phyloP scores from a whole-genome alignment of 2,797 vertebrate genomes.

The Phalloptychus januarius region DNA sequence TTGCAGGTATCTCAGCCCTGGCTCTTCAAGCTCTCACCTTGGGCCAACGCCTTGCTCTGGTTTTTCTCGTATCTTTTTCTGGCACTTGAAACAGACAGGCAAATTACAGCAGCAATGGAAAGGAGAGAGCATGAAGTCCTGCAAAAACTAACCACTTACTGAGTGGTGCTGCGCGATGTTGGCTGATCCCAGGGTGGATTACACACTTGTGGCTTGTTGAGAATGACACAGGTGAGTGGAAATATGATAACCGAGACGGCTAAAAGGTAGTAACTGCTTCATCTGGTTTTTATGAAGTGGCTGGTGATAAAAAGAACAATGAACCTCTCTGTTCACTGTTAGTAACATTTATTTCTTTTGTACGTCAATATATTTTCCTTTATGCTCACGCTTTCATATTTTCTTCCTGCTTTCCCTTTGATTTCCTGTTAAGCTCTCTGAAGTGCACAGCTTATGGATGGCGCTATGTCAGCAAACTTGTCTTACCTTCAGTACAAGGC shows the following conservation, averaged over 20 bases:
- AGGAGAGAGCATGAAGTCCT: slow-evolving; percentile 43
- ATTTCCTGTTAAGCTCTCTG: background rate
- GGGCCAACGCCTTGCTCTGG: slow-evolving; percentile 42
- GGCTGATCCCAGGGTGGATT: slow-evolving; percentile 29
- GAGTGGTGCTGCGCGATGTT: slow-evolving; percentile 12
- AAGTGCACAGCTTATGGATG: background rate
- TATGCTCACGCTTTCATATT: background rate
- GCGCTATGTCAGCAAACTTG: background rate
- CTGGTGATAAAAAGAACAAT: background rate
- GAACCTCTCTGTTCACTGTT: background rate
- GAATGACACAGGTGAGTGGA: slow-evolving; percentile 7
- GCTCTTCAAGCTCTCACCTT: slow-evolving; percentile 32
- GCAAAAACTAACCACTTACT: slow-evolving; percentile 6
- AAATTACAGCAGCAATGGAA: slow-evolving; percentile 49
- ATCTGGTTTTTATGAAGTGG: background rate
- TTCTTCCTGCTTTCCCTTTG: background rate
- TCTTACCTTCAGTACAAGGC: background rate
- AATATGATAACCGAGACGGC: slow-evolving; percentile 20
- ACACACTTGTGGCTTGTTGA: slow-evolving; percentile 32
- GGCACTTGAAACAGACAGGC: slow-evolving; percentile 49
- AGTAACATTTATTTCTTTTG: background rate
- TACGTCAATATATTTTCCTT: background rate
- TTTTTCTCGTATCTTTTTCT: slow-evolving; percentile 41
- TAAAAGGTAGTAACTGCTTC: background rate
- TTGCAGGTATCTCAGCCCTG: slow-evolving; percentile 38